A percentile compares a stretch with the other conserved stretches of the same genome.
phyloP scores from a whole-genome alignment of 2,113 vertebrate species.

The Syrrhaptes paradoxus region DNA sequence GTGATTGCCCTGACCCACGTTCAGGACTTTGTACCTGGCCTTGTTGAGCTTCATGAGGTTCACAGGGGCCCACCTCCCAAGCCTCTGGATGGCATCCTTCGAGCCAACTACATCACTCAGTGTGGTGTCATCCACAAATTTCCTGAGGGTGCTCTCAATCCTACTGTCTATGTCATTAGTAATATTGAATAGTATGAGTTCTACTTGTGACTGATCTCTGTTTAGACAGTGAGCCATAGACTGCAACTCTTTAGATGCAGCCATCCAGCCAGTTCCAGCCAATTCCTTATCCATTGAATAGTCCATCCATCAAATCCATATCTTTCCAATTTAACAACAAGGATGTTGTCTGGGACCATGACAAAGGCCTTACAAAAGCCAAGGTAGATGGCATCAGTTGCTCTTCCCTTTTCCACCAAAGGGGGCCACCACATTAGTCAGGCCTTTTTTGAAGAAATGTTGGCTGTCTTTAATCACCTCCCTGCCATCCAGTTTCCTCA shows the following conservation, averaged over 20 bases:
- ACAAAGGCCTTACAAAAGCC: neutral
- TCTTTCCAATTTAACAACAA: neutral
- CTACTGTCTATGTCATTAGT: neutral
- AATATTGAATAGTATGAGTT: rapidly evolving
- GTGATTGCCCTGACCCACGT: too few relatives aligned
- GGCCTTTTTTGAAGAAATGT: neutral
- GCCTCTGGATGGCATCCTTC: neutral
- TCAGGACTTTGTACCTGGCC: too few relatives aligned
- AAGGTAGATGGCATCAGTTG: neutral
- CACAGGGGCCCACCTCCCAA: neutral
- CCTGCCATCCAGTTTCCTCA: neutral
- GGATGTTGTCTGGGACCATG: neutral
- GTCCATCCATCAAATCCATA: neutral
- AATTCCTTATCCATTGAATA: neutral
- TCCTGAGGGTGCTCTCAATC: neutral
- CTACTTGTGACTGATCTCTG: neutral
- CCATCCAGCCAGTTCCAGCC: neutral
- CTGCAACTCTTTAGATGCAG: neutral
- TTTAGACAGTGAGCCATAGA: neutral
- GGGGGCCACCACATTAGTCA: neutral
- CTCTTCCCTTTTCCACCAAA: neutral
- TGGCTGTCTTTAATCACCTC: neutral
- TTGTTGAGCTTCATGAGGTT: neutral
- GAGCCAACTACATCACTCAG: neutral
- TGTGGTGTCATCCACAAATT: neutral